Evolutionary conservation across 2,113 vertebrate genomes (phyloP).

Genomic region (Xenopus borealis): DNA sequence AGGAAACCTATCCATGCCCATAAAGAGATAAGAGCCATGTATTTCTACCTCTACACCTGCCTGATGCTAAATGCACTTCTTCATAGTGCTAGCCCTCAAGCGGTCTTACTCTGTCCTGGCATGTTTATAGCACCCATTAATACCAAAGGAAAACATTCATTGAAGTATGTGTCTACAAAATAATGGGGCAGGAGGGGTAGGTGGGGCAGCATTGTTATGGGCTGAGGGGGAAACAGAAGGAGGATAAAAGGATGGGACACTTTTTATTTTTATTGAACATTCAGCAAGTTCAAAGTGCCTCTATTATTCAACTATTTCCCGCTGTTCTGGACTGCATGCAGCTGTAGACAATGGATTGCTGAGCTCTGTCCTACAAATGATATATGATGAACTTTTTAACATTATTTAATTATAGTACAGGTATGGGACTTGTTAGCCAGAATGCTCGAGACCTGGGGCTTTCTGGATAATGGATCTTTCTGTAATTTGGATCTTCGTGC

Average conservation of each 20-base stretch:
- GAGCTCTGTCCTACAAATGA: too few relatives aligned
- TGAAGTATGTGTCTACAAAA: conserved; percentile 28
- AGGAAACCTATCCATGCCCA: too few relatives aligned
- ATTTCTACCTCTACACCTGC: too few relatives aligned
- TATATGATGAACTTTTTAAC: too few relatives aligned
- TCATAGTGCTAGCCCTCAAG: not conserved
- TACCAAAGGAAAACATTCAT: not conserved
- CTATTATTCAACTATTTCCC: not conserved
- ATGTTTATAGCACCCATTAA: conserved; percentile 27
- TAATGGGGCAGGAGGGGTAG: conserved; percentile 23
- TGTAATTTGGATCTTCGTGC: too few relatives aligned
- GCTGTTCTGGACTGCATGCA: not conserved
- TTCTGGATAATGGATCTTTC: too few relatives aligned
- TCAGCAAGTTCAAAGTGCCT: not conserved
- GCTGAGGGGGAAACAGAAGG: conserved; percentile 27
- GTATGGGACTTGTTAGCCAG: too few relatives aligned
- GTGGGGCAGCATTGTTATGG: conserved; percentile 20
- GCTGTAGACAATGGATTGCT: too few relatives aligned
- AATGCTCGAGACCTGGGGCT: too few relatives aligned
- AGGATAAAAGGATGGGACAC: conserved; percentile 9
- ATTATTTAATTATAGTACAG: too few relatives aligned
- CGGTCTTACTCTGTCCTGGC: not conserved
- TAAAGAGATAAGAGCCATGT: too few relatives aligned
- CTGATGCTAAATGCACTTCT: not conserved
- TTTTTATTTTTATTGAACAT: conserved; percentile 31